Percentiles rank a stretch among this genome's conserved stretches.
These are phyloP conservation scores for Sesamia nonagrioides DNA, from an alignment of 1,140 invertebrate genomes.

Conservation along the genomic window DNA sequence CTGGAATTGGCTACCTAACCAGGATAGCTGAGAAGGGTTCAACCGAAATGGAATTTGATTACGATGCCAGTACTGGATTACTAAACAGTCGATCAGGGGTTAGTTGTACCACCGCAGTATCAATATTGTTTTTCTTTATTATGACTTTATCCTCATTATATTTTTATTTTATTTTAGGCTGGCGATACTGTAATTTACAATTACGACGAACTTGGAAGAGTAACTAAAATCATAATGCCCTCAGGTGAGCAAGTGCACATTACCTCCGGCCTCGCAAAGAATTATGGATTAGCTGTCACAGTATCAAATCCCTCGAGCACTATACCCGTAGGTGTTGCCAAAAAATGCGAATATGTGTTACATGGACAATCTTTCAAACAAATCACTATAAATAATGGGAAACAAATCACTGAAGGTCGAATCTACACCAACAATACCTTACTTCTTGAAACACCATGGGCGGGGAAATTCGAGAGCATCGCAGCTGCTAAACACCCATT, in stretches of 20 bases:
- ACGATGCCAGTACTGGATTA: conserved; percentile 94
- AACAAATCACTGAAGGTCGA: conserved; percentile 90
- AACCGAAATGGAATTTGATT: conserved; percentile 94
- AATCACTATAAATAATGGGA: conserved; percentile 89
- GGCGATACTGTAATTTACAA: conserved; percentile 96
- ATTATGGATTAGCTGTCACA: conserved; percentile 92
- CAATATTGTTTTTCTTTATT: not conserved
- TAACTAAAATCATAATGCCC: conserved; percentile 94
- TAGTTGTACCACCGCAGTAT: conserved; percentile 63
- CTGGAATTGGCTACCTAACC: conserved; percentile 94
- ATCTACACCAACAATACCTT: conserved; percentile 94
- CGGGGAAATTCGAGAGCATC: conserved; percentile 91
- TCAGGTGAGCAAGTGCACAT: conserved; percentile 96
- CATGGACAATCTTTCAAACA: conserved; percentile 88
- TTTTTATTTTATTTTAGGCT: conserved; percentile 87
- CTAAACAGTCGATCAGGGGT: conserved; percentile 93
- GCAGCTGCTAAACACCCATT: conserved; percentile 95
- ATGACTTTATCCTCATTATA: conserved; percentile 35
- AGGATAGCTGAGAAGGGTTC: conserved; percentile 94
- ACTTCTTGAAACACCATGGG: conserved; percentile 90
- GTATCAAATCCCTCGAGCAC: conserved; percentile 88
- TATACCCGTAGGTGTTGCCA: conserved; percentile 86
- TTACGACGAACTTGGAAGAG: conserved; percentile 95
- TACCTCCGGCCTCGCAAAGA: conserved; percentile 91
- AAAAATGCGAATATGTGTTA: conserved; percentile 88